Conservation (phyloP, 2,888 invertebrate species). For the Metallyticus violacea region DNA sequence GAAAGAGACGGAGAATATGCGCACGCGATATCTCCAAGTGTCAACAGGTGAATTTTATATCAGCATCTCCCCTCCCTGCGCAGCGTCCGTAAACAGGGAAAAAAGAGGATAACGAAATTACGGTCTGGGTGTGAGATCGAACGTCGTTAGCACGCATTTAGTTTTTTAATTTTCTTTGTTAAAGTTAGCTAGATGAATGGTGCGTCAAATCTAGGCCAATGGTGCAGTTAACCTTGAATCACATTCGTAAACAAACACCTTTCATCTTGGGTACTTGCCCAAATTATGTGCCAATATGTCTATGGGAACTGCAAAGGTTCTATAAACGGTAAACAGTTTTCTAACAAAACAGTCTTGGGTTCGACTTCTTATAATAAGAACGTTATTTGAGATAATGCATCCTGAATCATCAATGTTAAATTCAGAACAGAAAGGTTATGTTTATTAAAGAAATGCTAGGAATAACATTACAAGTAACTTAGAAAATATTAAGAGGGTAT, state of each 20-base stretch:
- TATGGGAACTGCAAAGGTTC: too few relatives aligned
- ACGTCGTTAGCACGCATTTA: background rate
- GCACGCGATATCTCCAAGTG: background rate
- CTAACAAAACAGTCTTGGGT: too few relatives aligned
- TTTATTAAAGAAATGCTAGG: too few relatives aligned
- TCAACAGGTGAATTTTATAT: slow-evolving; percentile 25
- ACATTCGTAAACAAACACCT: background rate
- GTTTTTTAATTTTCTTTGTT: background rate
- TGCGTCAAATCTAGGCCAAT: background rate
- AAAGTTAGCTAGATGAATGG: background rate
- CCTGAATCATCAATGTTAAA: too few relatives aligned
- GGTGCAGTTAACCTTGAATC: background rate
- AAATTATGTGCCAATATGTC: too few relatives aligned
- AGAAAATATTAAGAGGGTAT: too few relatives aligned
- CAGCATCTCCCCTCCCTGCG: background rate
- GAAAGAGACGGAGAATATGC: background rate
- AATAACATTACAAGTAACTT: too few relatives aligned
- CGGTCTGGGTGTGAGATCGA: background rate
- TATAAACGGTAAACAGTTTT: too few relatives aligned
- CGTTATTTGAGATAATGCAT: too few relatives aligned
- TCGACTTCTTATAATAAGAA: too few relatives aligned
- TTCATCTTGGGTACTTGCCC: too few relatives aligned
- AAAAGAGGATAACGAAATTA: background rate
- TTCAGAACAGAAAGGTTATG: too few relatives aligned
- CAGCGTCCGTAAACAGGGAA: background rate